Conservation (phyloP, 2,888 invertebrate species). For the Scaeva pyrastri region DNA sequence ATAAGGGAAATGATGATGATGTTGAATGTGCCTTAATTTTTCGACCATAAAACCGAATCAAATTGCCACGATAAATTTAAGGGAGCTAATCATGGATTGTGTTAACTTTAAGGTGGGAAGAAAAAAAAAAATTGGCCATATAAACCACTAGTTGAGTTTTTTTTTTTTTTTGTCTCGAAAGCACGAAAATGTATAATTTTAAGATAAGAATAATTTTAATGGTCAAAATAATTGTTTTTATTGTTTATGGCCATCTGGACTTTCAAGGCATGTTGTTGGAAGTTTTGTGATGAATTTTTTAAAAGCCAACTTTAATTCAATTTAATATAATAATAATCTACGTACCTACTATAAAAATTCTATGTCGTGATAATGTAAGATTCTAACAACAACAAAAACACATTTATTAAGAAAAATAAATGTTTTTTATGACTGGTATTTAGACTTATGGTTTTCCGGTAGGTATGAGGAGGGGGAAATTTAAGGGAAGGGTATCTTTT, state of each 20-base stretch:
- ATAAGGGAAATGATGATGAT: slow-evolving; percentile 1
- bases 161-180: slow-evolving; percentile 42
- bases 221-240: slow-evolving; percentile 50
- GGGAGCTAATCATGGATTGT: slow-evolving; percentile 57
- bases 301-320: not conserved
- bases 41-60: slow-evolving; percentile 26
- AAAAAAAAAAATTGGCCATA: slow-evolving; percentile 43
- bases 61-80: slow-evolving; percentile 55
- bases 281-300: not conserved
- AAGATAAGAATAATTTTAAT: slow-evolving; percentile 50
- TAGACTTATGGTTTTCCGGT: slow-evolving; percentile 12
- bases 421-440: slow-evolving; percentile 19
- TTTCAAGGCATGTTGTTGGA: not conserved
- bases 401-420: slow-evolving; percentile 18
- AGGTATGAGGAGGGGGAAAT: not conserved
- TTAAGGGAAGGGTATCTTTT: not conserved
- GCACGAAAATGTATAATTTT: slow-evolving; percentile 16
- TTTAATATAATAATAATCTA: slow-evolving; percentile 6
- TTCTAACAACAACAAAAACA: not conserved
- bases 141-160: slow-evolving; percentile 73
- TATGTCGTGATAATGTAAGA: not conserved
- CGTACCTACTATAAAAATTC: not conserved
- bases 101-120: slow-evolving; percentile 51
- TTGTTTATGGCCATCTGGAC: slow-evolving; percentile 4
- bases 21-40: not conserved